Evolutionary conservation across 2,113 vertebrate genomes (phyloP), one percentile per base, ranked within the genome.

Genomic region (Aepyceros melampus): DNA sequence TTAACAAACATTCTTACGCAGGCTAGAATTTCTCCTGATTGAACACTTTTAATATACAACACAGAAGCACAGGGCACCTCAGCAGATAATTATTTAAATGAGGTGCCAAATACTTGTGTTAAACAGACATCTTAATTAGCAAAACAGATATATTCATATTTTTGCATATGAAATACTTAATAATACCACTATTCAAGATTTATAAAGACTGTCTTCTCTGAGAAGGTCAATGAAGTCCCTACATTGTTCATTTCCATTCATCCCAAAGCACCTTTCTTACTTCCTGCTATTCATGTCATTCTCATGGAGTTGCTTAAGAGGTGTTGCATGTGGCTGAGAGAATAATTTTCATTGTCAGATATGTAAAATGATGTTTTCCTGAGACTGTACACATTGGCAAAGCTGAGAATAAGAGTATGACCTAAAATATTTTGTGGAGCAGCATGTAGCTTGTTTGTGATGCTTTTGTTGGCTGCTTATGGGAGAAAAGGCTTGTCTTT

Each of bases 81-180:
- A 45, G 43, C 67, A 93, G 88, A 56, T 97, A 97, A 95, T 96
- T 98, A 97, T 97, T 97, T 97, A 96, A 97, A 97, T 94, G 83
- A 97, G 78, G 47, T 85, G 47, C 62, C 6, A 3, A 71, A 89
- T 51, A 88, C 87, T 97, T 91, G 31, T 53, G 71, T 71, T 97
- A 76, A 95, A 95, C 58, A 96, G 95, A 87, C 79, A 89, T 94
- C 91, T 93, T 96, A 97, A 98, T 96, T 95, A 97, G 81, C 36
- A 93, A 97, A 94, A 89, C 87, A 92, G 88, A 94, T 67, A 55
- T 79, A 74, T 58, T 49, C 89, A 93, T 64, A 94, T 94, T 98
- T 98, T 98, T 97, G 88, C 78, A 95, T 93, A 79, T 92, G 91
- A 97, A 97, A 92, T 94, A 95, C 92, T 98, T 89, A 94, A 94